Evolutionary conservation across 2,888 invertebrate species (phyloP), one percentile per base, ranked within the genome.

Genomic region (Brachyopa scutellaris): DNA sequence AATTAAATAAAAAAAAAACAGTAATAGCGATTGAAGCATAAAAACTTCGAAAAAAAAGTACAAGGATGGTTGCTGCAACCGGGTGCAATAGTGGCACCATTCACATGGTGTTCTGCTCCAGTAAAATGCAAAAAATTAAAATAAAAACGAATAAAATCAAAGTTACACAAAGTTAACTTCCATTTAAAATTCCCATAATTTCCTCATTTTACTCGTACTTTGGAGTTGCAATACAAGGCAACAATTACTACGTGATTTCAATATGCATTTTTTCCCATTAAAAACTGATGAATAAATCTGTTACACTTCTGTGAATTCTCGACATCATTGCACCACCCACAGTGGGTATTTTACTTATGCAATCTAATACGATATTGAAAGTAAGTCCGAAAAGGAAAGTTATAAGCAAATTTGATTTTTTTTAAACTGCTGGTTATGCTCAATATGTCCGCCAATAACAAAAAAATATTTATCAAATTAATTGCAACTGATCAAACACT

Each of bases 401-500:
- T 53, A 42, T 11, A 59, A 64, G 19, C 19, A n/a, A n/a, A n/a
- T n/a, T n/a, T n/a, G n/a, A n/a, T n/a, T n/a, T n/a, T n/a, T 26
- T 13, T 17, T n/a, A 40, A 73, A 13, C 29, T 5, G 40, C 29
- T 29, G 55, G 45, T 26, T 67, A 59, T 76, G 59, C 59, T 17
- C 53, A 66, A 66, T 45, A 40, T 69, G 73, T 49, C 53, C 26
- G 7, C 19, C 1, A 6, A 33, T 21, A 53, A 21, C 19, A 19
- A 42, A 36, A 40, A 7, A 23, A 33, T 13, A 29, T 51, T 57
- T 29, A 59, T 51, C 36, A 64, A 36, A 33, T 29, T 61, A 53
- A 45, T 82, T 77, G 82, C 82, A 82, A 77, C 82, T 77, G 23
- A 70, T 59, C 77, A 76, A 69, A 80, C 69, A 67, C 70, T 80